Evolutionary conservation across 2,113 vertebrate species (phyloP).

Genomic region (Campylomormyrus tamandua): DNA sequence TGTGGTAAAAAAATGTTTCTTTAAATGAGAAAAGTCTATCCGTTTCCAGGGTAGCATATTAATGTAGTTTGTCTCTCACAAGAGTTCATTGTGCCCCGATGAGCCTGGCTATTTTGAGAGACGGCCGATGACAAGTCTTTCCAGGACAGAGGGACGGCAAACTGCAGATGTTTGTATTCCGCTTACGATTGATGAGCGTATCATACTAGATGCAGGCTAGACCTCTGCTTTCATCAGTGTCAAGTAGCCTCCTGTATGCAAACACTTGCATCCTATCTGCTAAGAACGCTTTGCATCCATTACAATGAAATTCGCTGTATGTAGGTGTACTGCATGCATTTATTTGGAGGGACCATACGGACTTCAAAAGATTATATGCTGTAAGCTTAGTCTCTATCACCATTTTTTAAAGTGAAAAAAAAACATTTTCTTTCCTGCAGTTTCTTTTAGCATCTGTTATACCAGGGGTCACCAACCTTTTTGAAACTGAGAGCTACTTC

Average conservation of each 20-base stretch:
- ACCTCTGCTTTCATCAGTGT: background rate
- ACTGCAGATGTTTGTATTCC: background rate
- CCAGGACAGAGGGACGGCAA: background rate
- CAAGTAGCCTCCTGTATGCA: background rate
- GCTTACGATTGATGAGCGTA: background rate
- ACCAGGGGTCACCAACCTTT: too few species aligned
- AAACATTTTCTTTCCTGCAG: background rate
- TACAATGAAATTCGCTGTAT: background rate
- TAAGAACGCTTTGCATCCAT: background rate
- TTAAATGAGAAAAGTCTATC: background rate
- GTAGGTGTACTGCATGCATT: background rate
- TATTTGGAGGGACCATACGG: background rate
- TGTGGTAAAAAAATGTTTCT: background rate
- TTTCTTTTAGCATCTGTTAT: background rate
- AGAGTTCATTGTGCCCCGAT: background rate
- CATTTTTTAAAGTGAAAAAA: background rate
- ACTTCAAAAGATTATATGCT: background rate
- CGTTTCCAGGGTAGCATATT: background rate
- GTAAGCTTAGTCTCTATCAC: background rate
- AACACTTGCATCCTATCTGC: background rate
- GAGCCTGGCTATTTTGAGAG: background rate
- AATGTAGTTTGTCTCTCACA: background rate
- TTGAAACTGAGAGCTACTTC: too few species aligned
- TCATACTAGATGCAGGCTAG: background rate
- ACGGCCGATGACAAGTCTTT: background rate